Base-by-base conservation (phyloP, 23 tunicate species). In the Diplosoma virens region DNA sequence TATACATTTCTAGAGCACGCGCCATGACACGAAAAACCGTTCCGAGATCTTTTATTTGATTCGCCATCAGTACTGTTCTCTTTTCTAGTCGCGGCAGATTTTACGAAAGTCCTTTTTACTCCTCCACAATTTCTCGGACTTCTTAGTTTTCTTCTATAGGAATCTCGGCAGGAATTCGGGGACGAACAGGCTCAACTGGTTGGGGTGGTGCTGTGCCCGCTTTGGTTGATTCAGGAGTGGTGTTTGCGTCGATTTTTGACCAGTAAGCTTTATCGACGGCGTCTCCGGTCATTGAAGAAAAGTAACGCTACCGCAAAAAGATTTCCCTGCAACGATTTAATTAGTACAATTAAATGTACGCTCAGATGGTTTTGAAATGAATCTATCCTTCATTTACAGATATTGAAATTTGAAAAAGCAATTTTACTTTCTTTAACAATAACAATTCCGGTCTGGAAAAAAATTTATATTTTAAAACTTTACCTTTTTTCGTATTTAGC, bases 401-500 rank as follows among this genome's bases (percentile, higher is more conserved):
- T n/a, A n/a, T n/a, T n/a, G n/a, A n/a, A n/a, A n/a, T n/a, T n/a
- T n/a, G n/a, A n/a, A n/a, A n/a, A n/a, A n/a, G 20, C 25, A n/a
- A 11, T 22, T 58, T 14, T n/a, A 58, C 16, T 58, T 58, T 11
- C 66, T 58, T 58, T 58, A 6, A 58, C 9, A 14, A 58, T 14
- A 33, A 45, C 16, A 11, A 9, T 11, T 45, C 52, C 11, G 14
- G 52, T 45, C 16, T 45, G 11, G 11, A 16, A 11, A 45, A 9
- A 45, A 45, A 45, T 45, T 45, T n/a, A n/a, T 45, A 9, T 45
- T 45, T 45, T 45, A 9, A 45, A 9, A 9, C 16, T 34, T 61
- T 34, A 81, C 86, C 86, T 78, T 20, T 53, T 59, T 70, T 76
- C 84, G 58, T 85, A 85, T 79, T 85, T 71, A 23, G 60, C 60